A percentile compares a stretch with the other conserved stretches of the same genome.
phyloP scores from a whole-genome alignment of 2,797 vertebrate species.

The Arctocebus calabarensis region DNA sequence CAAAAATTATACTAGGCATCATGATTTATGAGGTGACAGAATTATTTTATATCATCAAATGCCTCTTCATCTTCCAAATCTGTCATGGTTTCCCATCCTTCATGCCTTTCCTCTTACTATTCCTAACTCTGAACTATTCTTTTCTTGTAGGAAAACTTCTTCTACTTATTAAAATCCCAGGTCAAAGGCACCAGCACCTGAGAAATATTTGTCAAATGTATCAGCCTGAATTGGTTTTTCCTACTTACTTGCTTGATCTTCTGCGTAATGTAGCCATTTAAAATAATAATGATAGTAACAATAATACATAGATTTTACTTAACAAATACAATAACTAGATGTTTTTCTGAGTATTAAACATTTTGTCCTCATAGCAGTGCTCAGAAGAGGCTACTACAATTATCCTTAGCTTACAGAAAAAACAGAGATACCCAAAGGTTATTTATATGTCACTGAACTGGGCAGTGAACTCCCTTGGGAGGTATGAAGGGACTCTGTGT shows the following conservation, averaged over 20 bases:
- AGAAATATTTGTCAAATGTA: not conserved
- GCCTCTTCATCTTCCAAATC: not conserved
- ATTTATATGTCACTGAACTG: not conserved
- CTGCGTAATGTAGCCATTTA: not conserved
- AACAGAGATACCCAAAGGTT: not conserved
- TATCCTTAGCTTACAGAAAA: constrained; percentile 3
- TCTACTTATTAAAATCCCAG: not conserved
- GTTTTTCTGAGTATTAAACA: not conserved
- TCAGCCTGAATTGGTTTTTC: not conserved
- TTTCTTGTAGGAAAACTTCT: not conserved
- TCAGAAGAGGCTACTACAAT: not conserved
- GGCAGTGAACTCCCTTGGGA: not conserved
- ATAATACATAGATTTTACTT: not conserved
- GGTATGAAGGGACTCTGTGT: not conserved
- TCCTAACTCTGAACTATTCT: not conserved
- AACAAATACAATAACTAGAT: not conserved
- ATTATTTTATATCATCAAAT: not conserved
- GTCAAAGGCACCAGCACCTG: not conserved
- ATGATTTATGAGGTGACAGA: not conserved
- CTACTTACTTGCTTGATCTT: not conserved
- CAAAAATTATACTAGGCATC: not conserved
- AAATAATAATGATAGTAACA: constrained; percentile 7
- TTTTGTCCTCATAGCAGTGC: not conserved
- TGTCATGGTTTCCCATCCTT: not conserved
- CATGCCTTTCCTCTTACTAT: not conserved